Conservation (phyloP, 2,888 invertebrate species). For the Glyphotaelius pellucidus region DNA sequence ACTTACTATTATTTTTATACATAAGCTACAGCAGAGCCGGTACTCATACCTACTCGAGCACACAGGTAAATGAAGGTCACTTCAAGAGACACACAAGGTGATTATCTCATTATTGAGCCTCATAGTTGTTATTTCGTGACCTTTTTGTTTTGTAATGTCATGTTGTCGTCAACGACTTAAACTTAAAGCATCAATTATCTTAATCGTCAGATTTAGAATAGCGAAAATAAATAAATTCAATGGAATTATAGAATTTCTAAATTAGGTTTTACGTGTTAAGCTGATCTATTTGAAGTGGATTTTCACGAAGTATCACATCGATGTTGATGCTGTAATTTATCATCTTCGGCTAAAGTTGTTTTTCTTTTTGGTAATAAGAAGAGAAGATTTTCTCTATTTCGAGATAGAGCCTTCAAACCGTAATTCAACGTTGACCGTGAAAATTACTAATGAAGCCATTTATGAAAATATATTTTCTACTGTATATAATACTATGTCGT, state of each 20-base stretch:
- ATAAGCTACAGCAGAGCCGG: background rate
- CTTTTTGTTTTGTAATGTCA: constrained; percentile 40
- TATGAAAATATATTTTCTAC: background rate
- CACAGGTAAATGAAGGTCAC: constrained; percentile 30
- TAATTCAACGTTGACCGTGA: background rate
- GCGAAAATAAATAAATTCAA: background rate
- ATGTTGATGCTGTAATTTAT: background rate
- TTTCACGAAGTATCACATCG: background rate
- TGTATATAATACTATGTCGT: background rate
- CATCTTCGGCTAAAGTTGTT: background rate
- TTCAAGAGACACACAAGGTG: constrained; percentile 26
- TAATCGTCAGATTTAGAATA: background rate
- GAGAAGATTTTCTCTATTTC: background rate
- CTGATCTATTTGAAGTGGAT: background rate
- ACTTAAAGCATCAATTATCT: background rate
- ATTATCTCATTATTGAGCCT: background rate
- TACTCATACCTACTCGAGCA: background rate
- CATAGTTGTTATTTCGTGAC: constrained; percentile 12
- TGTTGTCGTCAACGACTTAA: background rate
- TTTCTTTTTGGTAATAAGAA: background rate
- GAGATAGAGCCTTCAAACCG: background rate
- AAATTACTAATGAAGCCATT: background rate
- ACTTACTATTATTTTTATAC: background rate
- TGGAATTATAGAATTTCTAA: background rate
- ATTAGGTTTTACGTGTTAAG: background rate